Base-by-base conservation (phyloP, 2,888 invertebrate genomes). In the Plemyria rubiginata region DNA sequence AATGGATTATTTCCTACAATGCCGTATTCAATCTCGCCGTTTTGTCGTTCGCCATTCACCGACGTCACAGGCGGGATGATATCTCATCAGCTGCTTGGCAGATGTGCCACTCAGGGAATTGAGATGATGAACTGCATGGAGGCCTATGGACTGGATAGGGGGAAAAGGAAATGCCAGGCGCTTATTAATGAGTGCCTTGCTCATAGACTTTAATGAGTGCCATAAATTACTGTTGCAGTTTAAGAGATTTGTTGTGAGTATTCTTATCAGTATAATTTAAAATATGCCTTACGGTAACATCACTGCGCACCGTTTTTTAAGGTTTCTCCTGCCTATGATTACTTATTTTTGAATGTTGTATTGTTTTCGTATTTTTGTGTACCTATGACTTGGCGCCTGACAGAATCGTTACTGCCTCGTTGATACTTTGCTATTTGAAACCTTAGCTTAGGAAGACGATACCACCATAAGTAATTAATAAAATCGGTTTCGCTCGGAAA, bases 41-140 rank as follows among this genome's bases (percentile, higher is more conserved):
- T 91, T 60, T 73, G 95, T 0, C 94, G 95, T 54, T 93, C 94
- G 0, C 96, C 96, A 0, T 91, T 95, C 15, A 96, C 95, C 0
- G 96, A 96, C 81, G 74, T 96, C 43, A 95, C 95, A 3, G 95
- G 94, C 9, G 87, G 93, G 8, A 67, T 96, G 32, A 71, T 94
- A 11, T 95, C 94, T 61, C 94, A 95, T 70, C 96, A 96, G 79
- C 84, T 93, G 70, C 85, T 93, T 68, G 94, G 94, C 5, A 78
- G 85, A 11, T 97, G 97, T 78, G 94, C 93, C 0, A 85, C 90
- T 46, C 87, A 95, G 70, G 96, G 97, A 86, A 87, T 96, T 90
- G 92, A 93, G 45, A 88, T 94, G 77, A 94, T 96, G 85, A 96
- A 97, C 69, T 97, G 97, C 75, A 74, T 96, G 53, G 96, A 97